Base-by-base conservation (phyloP, 2,888 invertebrate species). In the Melipona bicolor region DNA sequence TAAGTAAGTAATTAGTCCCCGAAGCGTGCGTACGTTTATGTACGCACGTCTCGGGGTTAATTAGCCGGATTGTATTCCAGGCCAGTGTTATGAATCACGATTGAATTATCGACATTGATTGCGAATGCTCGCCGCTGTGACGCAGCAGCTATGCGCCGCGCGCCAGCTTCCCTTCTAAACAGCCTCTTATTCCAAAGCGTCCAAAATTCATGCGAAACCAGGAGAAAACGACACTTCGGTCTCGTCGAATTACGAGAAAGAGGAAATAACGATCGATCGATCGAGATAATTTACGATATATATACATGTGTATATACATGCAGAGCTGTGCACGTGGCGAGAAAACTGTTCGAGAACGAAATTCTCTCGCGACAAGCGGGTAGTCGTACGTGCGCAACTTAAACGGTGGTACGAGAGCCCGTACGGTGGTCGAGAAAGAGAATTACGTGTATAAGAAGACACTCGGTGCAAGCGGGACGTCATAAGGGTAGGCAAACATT, bases 401-500 rank as follows among this genome's bases (percentile, higher is more conserved):
- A 43, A 77, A 73, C 59, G 75, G 15, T 67, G 68, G 56, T 72
- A 32, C 79, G 32, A 56, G 75, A 36, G 32, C 27, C 5, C 21
- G 21, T 27, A 52, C 36, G 9, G 49, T 21, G 36, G 74, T 24
- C 36, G 70, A 19, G 61, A 73, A 79, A 81, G 86, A 68, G 77
- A 87, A 86, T 86, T 80, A 79, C 82, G 21, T 61, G 86, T 86
- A 86, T 86, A 86, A 87, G 85, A 86, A 86, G 83, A 77, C 80
- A 77, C 65, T 74, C 76, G 68, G 74, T 68, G 86, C 86, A 81
- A 83, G 73, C 86, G 54, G 80, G 79, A 85, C 86, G 84, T 82
- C 84, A 84, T 88, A 90, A 90, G 90, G 90, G 90, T 88, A 84
- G 85, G 86, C 90, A 89, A 90, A 90, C 88, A 90, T 90, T 90